These are phyloP conservation scores for Ophthalmolycus amberensis DNA, from an alignment of 2,113 vertebrate species.

Conservation along the genomic window DNA sequence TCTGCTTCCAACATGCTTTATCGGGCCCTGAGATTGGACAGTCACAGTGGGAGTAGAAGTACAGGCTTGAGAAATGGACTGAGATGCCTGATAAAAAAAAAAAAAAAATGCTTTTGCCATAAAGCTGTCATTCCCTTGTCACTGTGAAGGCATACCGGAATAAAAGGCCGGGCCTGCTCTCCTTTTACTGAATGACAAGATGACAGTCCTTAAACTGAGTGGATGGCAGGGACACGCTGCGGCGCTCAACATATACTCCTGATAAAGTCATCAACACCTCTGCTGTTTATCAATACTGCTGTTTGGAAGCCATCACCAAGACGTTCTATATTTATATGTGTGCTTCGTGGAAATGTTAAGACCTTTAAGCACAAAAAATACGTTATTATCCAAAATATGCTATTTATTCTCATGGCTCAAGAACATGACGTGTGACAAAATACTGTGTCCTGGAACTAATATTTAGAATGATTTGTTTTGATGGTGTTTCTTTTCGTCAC, in stretches of 20 bases:
- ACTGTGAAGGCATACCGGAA: conserved; percentile 21
- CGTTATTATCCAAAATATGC: not conserved
- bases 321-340: not conserved
- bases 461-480: not conserved
- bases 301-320: conserved; percentile 2
- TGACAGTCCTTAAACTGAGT: conserved; percentile 54
- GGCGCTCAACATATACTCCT: conserved; percentile 8
- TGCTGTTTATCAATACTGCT: conserved; percentile 26
- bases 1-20: conserved; percentile 16
- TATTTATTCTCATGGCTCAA: not conserved
- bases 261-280: conserved; percentile 49
- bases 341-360: not conserved
- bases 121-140: conserved; percentile 66
- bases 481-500: not conserved
- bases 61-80: conserved; percentile 46
- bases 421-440: not conserved
- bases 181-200: conserved; percentile 42
- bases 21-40: conserved; percentile 9
- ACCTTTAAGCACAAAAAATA: not conserved
- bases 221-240: conserved; percentile 43
- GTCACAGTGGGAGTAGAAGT: conserved; percentile 8
- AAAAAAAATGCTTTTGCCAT: conserved; percentile 35
- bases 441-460: not conserved
- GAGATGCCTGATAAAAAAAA: conserved; percentile 52
- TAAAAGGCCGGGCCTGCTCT: conserved; percentile 29